Evolutionary conservation across 2,888 invertebrate genomes (phyloP), one percentile per base, ranked within the genome.

Genomic region (Apamea anceps): DNA sequence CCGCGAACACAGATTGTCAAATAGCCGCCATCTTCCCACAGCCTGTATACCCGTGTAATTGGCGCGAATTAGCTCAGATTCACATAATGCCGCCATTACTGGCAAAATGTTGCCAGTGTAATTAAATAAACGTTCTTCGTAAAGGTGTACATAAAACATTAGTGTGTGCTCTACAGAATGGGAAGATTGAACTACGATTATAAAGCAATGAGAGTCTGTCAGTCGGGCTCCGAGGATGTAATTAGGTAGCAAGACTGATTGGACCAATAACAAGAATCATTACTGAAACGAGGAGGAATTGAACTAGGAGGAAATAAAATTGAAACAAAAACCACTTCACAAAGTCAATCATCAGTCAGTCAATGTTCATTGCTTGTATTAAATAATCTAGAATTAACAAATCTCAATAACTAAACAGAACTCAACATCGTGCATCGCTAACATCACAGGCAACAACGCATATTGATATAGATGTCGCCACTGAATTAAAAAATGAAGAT

Each of bases 11-110:
- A 77, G 85, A 81, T 82, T 81, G 82, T 82, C 85, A 76, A 85
- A 83, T 80, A 83, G 73, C 81, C 73, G 67, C 79, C 79, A 79
- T 83, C 86, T 95, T 95, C 95, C 93, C 95, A 95, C 95, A 95
- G 94, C 91, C 72, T 62, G 37, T 72, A 28, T 28, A 21, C 21
- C 85, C 79, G 84, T 83, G 86, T 92, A 91, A 92, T 91, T 88
- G 91, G 80, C 80, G 82, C 76, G 82, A 91, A 92, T 92, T 91
- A 91, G 91, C 92, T 91, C 90, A 91, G 90, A 90, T 91, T 91
- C 90, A 89, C 91, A 89, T 91, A 92, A 91, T 89, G 88, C 89
- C 82, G 89, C 88, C 84, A 82, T 88, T 85, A 84, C 81, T 78
- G 80, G 86, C 86, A 87, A 85, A 90, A 82, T 84, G 87, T 85